Percentiles rank a stretch among this genome's conserved stretches.
These are phyloP conservation scores for Maniola jurtina DNA, from an alignment of 1,140 invertebrate species.

Conservation along the genomic window DNA sequence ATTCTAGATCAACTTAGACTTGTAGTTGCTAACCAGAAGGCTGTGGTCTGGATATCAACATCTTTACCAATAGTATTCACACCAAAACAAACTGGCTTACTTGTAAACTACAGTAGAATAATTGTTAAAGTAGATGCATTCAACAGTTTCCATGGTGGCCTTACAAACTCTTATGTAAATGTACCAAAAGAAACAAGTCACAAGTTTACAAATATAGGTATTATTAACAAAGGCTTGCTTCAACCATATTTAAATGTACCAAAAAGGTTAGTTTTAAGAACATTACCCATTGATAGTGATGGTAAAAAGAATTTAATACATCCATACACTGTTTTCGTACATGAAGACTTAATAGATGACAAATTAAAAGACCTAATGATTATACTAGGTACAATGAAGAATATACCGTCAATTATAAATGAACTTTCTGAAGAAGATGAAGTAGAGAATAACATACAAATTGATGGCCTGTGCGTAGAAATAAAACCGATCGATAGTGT, in stretches of 20 bases:
- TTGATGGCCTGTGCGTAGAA: constrained; percentile 69
- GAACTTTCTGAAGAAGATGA: constrained; percentile 43
- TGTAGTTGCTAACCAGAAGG: constrained; percentile 75
- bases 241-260: constrained; percentile 55
- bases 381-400: constrained; percentile 64
- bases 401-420: constrained; percentile 55
- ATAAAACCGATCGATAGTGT: constrained; percentile 63
- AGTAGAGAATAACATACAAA: constrained; percentile 42
- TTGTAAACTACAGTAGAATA: constrained; percentile 61
- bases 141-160: constrained; percentile 43
- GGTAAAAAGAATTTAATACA: constrained; percentile 70
- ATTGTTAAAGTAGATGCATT: constrained; percentile 69
- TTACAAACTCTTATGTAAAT: constrained; percentile 26
- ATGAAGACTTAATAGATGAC: constrained; percentile 60
- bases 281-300: constrained; percentile 64
- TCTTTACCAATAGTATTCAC: constrained; percentile 70
- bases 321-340: constrained; percentile 69
- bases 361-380: constrained; percentile 57
- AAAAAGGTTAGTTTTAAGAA: constrained; percentile 57
- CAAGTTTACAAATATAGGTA: constrained; percentile 60
- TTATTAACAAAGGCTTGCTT: constrained; percentile 59
- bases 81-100: constrained; percentile 64
- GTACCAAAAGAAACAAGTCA: constrained; percentile 40
- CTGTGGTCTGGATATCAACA: constrained; percentile 79
- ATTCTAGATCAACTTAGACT: constrained; percentile 79